phyloP scores from a whole-genome alignment of 2,797 vertebrate genomes.

The Astyanax mexicanus region DNA sequence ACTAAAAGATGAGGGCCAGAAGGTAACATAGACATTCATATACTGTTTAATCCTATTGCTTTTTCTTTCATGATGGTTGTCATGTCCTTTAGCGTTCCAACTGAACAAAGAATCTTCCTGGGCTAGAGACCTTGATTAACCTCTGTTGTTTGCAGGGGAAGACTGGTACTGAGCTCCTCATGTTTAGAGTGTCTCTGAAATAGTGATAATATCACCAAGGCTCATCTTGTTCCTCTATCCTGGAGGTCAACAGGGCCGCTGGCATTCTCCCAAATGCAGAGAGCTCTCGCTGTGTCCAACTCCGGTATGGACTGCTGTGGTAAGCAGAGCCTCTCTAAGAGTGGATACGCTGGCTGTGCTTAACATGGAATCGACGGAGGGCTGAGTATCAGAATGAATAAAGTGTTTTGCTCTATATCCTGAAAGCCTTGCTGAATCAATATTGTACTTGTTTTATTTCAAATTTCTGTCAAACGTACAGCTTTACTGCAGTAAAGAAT shows the following conservation, averaged over 20 bases:
- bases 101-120: constrained; percentile 21
- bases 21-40: no score
- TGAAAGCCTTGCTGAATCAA: neutral
- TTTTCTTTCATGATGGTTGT: neutral
- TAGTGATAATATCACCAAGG: constrained; percentile 38
- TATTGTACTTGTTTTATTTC: neutral
- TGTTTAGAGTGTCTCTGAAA: constrained; percentile 11
- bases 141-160: constrained; percentile 2
- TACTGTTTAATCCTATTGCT: no score
- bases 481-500: neutral
- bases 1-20: no score
- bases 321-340: constrained; percentile 24
- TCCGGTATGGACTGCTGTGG: neutral
- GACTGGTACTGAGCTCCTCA: constrained; percentile 14
- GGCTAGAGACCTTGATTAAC: constrained; percentile 36
- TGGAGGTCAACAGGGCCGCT: constrained; percentile 19
- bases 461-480: neutral
- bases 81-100: constrained; percentile 13
- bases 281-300: neutral
- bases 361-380: neutral
- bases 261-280: constrained; percentile 23
- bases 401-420: no score
- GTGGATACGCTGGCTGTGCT: no score
- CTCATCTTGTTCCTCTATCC: constrained; percentile 8
- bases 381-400: neutral